Base-by-base conservation (phyloP, 2,113 vertebrate genomes). In the Syrrhaptes paradoxus region DNA sequence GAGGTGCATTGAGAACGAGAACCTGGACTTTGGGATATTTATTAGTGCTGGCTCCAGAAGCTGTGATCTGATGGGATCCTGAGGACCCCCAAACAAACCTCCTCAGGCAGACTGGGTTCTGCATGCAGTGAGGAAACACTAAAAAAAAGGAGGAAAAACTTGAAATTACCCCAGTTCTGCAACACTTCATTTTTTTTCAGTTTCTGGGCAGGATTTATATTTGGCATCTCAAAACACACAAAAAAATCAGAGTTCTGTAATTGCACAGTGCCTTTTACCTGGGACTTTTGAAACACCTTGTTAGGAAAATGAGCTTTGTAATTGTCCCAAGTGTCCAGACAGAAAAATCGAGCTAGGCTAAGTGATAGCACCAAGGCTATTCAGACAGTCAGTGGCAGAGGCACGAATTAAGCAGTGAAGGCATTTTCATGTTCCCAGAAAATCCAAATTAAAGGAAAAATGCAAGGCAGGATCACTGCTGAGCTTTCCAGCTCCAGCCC, bases 141-240 rank as follows among this genome's bases (percentile, higher is more conserved):
- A 17, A 13, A 75, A 62, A 32, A 83, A 62, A 70, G 15, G 17
- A 48, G 52, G 70, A 75, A 94, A 61, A 92, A 75, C 84, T 38
- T 85, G 66, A 92, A 91, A 58, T 49, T 24, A 31, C n/a, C 24
- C 22, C 6, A 2, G 25, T 66, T 57, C 61, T 75, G 62, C 62
- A 87, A 68, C 94, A 90, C 90, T 68, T 95, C 85, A 94, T n/a
- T n/a, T n/a, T 97, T 95, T 97, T 89, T 86, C 81, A 89, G 34
- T 70, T 90, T 76, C 72, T 28, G 49, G 86, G 55, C 83, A 85
- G 54, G n/a, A 36, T 62, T 94, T 38, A 3, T 73, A 79, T 93
- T 82, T 96, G 85, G 77, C 95, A 95, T 95, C 83, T 84, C 62
- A 63, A 76, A 93, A 94, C 57, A n/a, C 19, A 78, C 58, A 68